phyloP scores from a whole-genome alignment of 2,888 invertebrate genomes.

The Willowsia nigromaculata region DNA sequence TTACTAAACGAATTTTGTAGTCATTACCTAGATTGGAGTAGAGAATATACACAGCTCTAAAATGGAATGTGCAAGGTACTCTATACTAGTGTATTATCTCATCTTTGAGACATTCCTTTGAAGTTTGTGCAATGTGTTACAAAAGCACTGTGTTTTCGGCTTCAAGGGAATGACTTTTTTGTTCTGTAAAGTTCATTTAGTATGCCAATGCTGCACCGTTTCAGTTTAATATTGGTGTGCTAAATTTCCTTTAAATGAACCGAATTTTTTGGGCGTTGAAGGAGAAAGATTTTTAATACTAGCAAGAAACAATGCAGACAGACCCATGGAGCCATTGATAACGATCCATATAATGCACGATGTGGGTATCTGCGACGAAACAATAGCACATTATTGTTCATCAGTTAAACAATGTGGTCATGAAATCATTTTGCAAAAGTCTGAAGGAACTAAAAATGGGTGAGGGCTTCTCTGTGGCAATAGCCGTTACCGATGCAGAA shows the following conservation, averaged over 20 bases:
- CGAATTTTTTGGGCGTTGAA: not conserved
- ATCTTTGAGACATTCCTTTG: too few species aligned
- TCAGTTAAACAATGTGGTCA: conserved; percentile 64
- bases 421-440: conserved; percentile 9
- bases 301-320: not conserved
- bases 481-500: conserved; percentile 1
- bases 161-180: too few species aligned
- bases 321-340: not conserved
- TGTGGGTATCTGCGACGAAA: not conserved
- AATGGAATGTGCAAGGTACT: too few species aligned
- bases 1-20: too few species aligned
- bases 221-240: not conserved
- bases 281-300: not conserved
- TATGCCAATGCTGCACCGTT: not conserved
- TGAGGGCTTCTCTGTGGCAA: conserved; percentile 29
- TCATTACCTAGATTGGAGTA: too few species aligned
- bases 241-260: not conserved
- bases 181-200: too few species aligned
- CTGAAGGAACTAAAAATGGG: conserved; percentile 28
- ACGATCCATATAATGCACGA: not conserved
- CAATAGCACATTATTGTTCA: conserved; percentile 62
- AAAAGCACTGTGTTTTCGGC: too few species aligned
- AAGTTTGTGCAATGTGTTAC: too few species aligned
- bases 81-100: too few species aligned
- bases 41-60: too few species aligned